Evolutionary conservation across 2,797 vertebrate genomes (phyloP).

Genomic region (Philypnodon macrostomus): DNA sequence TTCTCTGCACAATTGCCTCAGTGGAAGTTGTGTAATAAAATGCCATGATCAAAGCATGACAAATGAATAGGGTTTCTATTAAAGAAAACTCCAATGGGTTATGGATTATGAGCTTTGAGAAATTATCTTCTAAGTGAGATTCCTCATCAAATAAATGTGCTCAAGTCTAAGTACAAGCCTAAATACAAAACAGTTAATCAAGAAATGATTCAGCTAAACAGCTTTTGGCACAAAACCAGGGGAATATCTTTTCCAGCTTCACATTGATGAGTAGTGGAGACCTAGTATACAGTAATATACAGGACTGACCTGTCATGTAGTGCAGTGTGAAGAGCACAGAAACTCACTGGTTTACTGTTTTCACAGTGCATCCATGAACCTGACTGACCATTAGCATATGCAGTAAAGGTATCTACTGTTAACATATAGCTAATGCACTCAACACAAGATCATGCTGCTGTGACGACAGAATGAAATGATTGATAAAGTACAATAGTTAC

Average conservation of each 20-base stretch:
- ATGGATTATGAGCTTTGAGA: too few relatives aligned
- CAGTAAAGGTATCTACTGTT: constrained; percentile 10
- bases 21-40: too few relatives aligned
- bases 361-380: constrained; percentile 10
- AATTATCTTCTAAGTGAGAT: too few relatives aligned
- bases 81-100: too few relatives aligned
- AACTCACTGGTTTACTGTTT: constrained; percentile 19
- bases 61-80: too few relatives aligned
- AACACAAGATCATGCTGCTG: constrained; percentile 25
- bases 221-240: constrained; percentile 15
- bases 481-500: constrained; percentile 10
- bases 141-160: too few relatives aligned
- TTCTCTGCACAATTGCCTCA: too few relatives aligned
- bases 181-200: too few relatives aligned
- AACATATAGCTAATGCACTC: constrained; percentile 26
- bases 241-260: constrained; percentile 9
- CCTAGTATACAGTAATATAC: background rate
- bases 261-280: constrained; percentile 7
- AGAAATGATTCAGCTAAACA: background rate
- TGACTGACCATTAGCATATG: constrained; percentile 27
- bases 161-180: too few relatives aligned
- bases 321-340: constrained; percentile 23
- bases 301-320: background rate
- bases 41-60: too few relatives aligned
- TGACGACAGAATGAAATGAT: constrained; percentile 39